Base-by-base conservation (phyloP, 2,888 invertebrate genomes). In the Dynastes tityus region DNA sequence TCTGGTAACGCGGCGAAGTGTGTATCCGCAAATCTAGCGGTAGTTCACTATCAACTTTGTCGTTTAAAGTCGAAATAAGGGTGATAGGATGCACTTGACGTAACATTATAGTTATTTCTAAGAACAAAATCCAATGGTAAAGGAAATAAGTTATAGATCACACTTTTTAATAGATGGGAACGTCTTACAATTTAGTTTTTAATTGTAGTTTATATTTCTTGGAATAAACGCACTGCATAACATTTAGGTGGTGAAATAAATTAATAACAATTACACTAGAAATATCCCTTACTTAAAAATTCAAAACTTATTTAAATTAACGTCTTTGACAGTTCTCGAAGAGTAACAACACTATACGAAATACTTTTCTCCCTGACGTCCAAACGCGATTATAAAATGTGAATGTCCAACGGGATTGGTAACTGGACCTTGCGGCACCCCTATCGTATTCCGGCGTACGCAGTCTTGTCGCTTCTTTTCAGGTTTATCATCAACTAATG, bases 11-110 rank as follows among this genome's bases (percentile, higher is more conserved):
- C 87, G 87, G 91, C 85, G 88, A 45, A 45, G 45, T 90, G 90
- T 86, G 91, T 89, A 90, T 92, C 83, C 95, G 94, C 87, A 96
- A 90, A 90, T 97, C 96, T 88, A 96, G 88, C 16, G 96, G 96
- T 80, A 88, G 88, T 80, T 93, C 93, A 83, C 53, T 77, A 9
- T 73, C 73, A 73, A 73, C 45, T 73, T 73, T 73, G 22, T 73
- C 73, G 58, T 58, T 73, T 9, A 73, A 11, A 61, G 73, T 58
- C 67, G 77, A 77, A 61, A 77, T 71, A 13, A 77, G 29, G n/a
- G 27, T 63, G 40, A 74, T 53, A 51, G 70, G 67, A 67, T 65
- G 75, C 63, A 75, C 58, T 63, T 65, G 78, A n/a, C 78, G 74
- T 22, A 78, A 67, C 78, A 78, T 78, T 61, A 58, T 75, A 22